Evolutionary conservation across 2,113 vertebrate species (phyloP).

Genomic region (Nanger granti): DNA sequence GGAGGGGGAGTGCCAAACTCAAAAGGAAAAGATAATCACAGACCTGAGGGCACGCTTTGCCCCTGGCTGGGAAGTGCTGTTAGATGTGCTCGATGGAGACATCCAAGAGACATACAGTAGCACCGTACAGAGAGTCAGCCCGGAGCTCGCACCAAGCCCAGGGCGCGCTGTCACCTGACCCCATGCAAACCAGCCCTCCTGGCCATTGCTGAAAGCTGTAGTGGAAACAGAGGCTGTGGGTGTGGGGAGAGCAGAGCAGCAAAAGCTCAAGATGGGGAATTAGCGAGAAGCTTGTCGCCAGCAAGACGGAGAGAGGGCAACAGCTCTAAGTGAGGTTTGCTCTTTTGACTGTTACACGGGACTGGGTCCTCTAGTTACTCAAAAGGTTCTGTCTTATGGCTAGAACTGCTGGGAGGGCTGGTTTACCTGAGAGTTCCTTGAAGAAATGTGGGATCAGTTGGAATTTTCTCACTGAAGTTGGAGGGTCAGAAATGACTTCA

Average conservation of each 20-base stretch:
- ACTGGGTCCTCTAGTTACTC: background rate
- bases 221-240: background rate
- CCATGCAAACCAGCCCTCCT: rapidly evolving
- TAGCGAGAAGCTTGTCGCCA: too few relatives aligned
- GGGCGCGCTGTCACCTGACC: rapidly evolving
- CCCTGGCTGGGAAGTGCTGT: rapidly evolving
- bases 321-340: background rate
- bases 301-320: too few relatives aligned
- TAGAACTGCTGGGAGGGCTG: background rate
- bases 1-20: rapidly evolving
- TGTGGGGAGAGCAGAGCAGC: background rate
- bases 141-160: rapidly evolving
- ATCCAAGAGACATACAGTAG: background rate
- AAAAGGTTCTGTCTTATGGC: background rate
- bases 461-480: background rate
- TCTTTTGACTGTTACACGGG: background rate
- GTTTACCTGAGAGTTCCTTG: background rate
- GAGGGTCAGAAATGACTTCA: too few relatives aligned
- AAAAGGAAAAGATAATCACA: background rate
- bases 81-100: background rate
- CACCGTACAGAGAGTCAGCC: background rate
- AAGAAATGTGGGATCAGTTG: background rate
- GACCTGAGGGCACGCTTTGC: background rate
- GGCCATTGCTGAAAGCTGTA: background rate
- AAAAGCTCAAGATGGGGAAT: too few relatives aligned